A percentile compares a stretch with the other conserved stretches of the same genome.
These are phyloP conservation scores for Ochropleura leucogaster DNA, from an alignment of 2,888 invertebrate species.

Conservation along the genomic window DNA sequence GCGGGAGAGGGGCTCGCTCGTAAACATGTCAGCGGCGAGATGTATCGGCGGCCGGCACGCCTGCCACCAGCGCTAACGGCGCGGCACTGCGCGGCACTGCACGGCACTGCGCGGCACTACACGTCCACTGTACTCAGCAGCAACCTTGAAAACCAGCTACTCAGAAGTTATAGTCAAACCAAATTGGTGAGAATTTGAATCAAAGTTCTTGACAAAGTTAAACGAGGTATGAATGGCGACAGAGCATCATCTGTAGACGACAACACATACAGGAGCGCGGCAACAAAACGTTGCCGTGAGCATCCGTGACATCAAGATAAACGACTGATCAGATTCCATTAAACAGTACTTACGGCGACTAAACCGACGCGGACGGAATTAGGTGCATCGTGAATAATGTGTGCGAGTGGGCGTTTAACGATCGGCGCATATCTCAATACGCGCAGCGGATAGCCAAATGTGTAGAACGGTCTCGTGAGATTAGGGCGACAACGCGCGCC, in stretches of 20 bases:
- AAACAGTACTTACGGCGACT: slow-evolving; percentile 39
- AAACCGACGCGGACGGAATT: slow-evolving; percentile 46
- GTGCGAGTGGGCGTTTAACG: slow-evolving; percentile 69
- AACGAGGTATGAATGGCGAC: slow-evolving; percentile 44
- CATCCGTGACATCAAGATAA: slow-evolving; percentile 50
- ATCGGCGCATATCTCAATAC: slow-evolving; percentile 64
- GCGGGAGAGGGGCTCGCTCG: slow-evolving; percentile 67
- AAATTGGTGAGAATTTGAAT: slow-evolving; percentile 7
- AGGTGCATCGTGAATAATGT: slow-evolving; percentile 64
- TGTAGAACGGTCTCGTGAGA: slow-evolving; percentile 76
- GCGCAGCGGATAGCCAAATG: slow-evolving; percentile 70
- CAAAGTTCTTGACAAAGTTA: slow-evolving; percentile 7
- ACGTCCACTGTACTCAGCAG: background rate
- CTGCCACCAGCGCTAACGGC: slow-evolving; percentile 54
- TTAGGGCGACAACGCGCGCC: slow-evolving; percentile 66
- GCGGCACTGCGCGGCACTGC: background rate
- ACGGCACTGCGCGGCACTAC: background rate
- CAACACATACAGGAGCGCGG: background rate
- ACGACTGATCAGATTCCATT: slow-evolving; percentile 56
- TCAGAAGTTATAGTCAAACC: slow-evolving; percentile 5
- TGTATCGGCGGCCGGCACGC: slow-evolving; percentile 72
- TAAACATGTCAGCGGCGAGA: slow-evolving; percentile 83
- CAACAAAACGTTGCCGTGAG: slow-evolving; percentile 19
- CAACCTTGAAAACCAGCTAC: background rate
- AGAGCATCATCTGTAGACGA: background rate